These are phyloP conservation scores for Enteromius unitaeniatus DNA, from an alignment of 2,797 vertebrate genomes.

Conservation along the genomic window DNA sequence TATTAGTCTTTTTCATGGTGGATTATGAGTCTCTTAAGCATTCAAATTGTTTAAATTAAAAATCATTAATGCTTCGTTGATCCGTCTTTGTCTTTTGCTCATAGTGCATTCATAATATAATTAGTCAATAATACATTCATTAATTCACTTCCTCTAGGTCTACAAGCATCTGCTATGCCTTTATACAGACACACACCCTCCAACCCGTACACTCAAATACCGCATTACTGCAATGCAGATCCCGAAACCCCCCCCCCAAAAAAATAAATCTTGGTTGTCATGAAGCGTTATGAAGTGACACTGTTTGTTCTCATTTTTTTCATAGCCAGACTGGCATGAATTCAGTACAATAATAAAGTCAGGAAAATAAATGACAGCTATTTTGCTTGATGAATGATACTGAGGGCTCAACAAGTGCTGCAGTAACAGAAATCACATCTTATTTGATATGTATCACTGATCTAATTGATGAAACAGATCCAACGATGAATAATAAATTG, in stretches of 20 bases:
- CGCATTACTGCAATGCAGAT: not conserved
- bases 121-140: not conserved
- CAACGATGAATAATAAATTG: conserved; percentile 12
- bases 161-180: not conserved
- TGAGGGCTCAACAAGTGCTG: not conserved
- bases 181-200: not conserved
- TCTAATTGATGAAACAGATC: not conserved
- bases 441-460: conserved; percentile 19
- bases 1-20: not conserved
- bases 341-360: conserved; percentile 4
- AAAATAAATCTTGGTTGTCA: conserved; percentile 1
- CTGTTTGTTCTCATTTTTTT: not conserved
- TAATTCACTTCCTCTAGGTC: not conserved
- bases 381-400: conserved; percentile 11
- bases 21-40: not conserved
- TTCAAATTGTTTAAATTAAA: not conserved
- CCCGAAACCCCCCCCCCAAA: not conserved
- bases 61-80: not conserved
- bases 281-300: not conserved
- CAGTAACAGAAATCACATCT: not conserved
- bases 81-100: not conserved
- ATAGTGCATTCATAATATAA: not conserved
- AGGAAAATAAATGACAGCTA: conserved; percentile 2
- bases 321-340: not conserved
- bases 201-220: conserved; percentile 2